Base-by-base conservation (phyloP, 2,888 invertebrate species). In the Mythimna ferrago region DNA sequence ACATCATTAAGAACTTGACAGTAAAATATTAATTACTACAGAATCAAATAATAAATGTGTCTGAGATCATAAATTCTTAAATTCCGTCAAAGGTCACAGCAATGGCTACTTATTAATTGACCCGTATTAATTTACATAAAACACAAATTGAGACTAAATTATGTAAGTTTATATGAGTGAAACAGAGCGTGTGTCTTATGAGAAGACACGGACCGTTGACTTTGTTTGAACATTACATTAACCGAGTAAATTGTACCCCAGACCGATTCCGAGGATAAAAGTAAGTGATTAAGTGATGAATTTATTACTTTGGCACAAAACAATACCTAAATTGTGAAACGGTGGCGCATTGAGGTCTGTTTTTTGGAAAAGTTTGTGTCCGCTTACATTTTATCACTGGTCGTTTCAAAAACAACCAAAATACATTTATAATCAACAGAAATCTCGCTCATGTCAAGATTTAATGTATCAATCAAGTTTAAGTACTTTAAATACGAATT, bases 141-240 rank as follows among this genome's bases (percentile, higher is more conserved):
- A 70, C 61, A 73, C 21, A 77, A 72, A 80, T 32, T 77, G n/a
- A 68, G 68, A 67, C 77, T 63, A 70, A 61, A 78, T 82, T 81
- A 85, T 86, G 81, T 91, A 89, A 88, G 78, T 66, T 54, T 73
- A 62, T 48, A 65, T 73, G 77, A 73, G 74, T 78, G 79, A 89
- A 91, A 86, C 89, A 90, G 89, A 91, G 88, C 90, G 86, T 88
- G 79, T 81, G 82, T 80, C 78, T 85, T 85, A 78, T 68, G 70
- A 76, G 83, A 85, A 83, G 83, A 69, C 73, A 82, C 79, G 87
- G 87, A 68, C 84, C 84, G 87, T 86, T 89, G 83, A 71, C 26
- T 73, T 78, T 83, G 86, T 85, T 86, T 87, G 83, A 78, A 81
- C 80, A 73, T 81, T 75, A 66, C 73, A 76, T 81, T 81, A 85